These are phyloP conservation scores for Masnerella sp. DNA, from an alignment of 2,888 invertebrate genomes.

Conservation along the genomic window DNA sequence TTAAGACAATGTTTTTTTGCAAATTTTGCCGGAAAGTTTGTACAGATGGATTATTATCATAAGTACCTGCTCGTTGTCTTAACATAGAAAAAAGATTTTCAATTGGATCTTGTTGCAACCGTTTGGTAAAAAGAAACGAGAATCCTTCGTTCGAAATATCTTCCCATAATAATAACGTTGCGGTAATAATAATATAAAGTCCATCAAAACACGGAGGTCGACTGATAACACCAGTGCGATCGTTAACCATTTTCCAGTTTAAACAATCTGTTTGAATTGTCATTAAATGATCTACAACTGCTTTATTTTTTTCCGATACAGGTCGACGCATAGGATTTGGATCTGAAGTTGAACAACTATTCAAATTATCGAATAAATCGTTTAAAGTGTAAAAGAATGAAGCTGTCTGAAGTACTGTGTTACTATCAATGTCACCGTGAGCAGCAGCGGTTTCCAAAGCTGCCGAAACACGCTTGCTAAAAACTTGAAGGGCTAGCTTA, in stretches of 20 bases:
- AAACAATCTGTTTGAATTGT: too few relatives aligned
- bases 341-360: neutral
- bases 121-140: too few relatives aligned
- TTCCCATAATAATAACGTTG: too few relatives aligned
- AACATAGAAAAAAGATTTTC: constrained; percentile 1
- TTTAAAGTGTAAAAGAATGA: too few relatives aligned
- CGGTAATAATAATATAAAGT: too few relatives aligned
- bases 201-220: too few relatives aligned
- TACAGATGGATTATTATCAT: neutral
- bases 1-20: neutral
- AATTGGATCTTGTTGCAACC: neutral
- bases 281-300: too few relatives aligned
- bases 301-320: neutral
- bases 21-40: neutral
- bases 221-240: neutral
- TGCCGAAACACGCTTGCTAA: neutral
- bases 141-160: too few relatives aligned
- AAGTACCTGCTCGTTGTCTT: neutral
- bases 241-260: too few relatives aligned
- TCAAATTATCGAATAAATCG: neutral
- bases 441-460: too few relatives aligned
- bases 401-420: too few relatives aligned
- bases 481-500: neutral
- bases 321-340: neutral
- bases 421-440: too few relatives aligned